Evolutionary conservation across 2,797 vertebrate species (phyloP).

Genomic region (Hydrolagus colliei): DNA sequence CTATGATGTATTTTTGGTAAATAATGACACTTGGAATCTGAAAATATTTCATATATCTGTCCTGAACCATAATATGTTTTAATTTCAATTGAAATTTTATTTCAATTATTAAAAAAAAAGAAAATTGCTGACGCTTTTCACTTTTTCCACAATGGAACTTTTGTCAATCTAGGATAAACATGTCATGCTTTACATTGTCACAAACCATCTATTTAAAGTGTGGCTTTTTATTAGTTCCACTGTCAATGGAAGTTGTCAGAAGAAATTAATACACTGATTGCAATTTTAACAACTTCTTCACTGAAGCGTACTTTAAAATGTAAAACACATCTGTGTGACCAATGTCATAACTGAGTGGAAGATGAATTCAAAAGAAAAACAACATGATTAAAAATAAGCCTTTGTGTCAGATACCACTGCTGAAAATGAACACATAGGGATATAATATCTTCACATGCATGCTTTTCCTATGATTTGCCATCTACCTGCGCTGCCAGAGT

Average conservation of each 20-base stretch:
- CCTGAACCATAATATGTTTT: too few relatives aligned
- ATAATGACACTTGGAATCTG: neutral
- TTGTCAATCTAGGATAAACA: neutral
- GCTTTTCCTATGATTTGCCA: neutral
- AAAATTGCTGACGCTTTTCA: neutral
- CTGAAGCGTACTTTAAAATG: neutral
- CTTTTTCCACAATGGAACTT: too few relatives aligned
- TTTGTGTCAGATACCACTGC: neutral
- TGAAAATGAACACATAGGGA: neutral
- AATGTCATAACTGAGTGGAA: neutral
- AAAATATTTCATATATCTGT: too few relatives aligned
- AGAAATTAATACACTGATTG: neutral
- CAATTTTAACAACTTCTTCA: neutral
- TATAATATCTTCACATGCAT: neutral
- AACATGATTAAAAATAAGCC: neutral
- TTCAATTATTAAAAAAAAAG: neutral
- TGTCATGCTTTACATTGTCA: neutral
- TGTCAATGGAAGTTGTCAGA: neutral
- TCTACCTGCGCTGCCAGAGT: neutral
- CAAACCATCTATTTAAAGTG: neutral
- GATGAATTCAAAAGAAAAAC: neutral
- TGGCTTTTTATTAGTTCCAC: neutral
- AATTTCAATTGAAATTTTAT: neutral
- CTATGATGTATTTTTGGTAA: neutral
- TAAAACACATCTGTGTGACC: neutral